These are phyloP conservation scores for Latheticus oryzae DNA, from an alignment of 2,888 invertebrate species.

Conservation along the genomic window DNA sequence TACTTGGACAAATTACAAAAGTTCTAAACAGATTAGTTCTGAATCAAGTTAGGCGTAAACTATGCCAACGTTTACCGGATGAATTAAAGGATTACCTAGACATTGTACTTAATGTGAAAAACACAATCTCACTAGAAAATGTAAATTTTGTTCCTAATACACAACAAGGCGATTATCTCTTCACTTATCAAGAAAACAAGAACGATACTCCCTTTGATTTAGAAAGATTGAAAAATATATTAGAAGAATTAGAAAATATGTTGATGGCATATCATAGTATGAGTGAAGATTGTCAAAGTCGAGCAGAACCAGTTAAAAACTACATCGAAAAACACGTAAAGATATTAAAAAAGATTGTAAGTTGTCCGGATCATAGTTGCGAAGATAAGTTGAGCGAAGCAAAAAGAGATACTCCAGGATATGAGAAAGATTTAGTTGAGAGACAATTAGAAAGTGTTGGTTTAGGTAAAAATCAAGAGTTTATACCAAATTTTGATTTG, in stretches of 20 bases:
- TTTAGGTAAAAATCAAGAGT: constrained; percentile 49
- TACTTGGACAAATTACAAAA: constrained; percentile 54
- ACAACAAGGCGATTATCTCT: constrained; percentile 41
- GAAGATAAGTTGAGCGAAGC: constrained; percentile 14
- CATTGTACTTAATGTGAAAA: constrained; percentile 28
- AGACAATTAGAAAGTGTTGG: constrained; percentile 54
- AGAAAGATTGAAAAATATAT: constrained; percentile 45
- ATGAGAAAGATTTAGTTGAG: constrained; percentile 45
- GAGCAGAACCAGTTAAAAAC: constrained; percentile 59
- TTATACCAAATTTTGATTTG: constrained; percentile 52
- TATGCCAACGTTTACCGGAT: constrained; percentile 52
- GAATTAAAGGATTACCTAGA: constrained; percentile 48
- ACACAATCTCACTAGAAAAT: constrained; percentile 9
- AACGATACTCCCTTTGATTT: constrained; percentile 15
- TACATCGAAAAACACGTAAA: constrained; percentile 60
- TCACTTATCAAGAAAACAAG: constrained; percentile 16
- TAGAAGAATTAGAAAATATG: constrained; percentile 49
- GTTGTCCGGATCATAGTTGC: constrained; percentile 15
- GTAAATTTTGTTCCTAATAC: constrained; percentile 48
- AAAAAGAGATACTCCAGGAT: constrained; percentile 16
- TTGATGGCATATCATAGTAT: constrained; percentile 58
- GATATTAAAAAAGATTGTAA: constrained; percentile 50
- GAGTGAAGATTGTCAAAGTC: constrained; percentile 55
- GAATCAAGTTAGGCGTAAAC: constrained; percentile 53
- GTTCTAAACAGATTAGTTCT: constrained; percentile 56